These are phyloP conservation scores for Cotesia glomerata DNA, from an alignment of 1,140 invertebrate species.

Conservation along the genomic window DNA sequence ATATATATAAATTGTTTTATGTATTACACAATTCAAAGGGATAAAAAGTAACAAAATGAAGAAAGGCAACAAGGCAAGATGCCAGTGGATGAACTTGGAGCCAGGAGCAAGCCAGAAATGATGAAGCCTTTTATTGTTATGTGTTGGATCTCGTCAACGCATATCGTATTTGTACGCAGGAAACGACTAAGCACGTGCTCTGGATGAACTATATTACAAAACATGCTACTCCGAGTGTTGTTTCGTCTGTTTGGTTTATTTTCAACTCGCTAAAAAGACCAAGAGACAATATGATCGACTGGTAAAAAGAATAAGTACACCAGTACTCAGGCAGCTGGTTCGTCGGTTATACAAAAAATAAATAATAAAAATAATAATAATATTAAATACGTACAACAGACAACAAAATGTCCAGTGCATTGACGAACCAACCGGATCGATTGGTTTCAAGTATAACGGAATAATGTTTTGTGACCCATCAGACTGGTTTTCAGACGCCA, in stretches of 20 bases:
- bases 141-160: not conserved
- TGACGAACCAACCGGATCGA: slow-evolving; percentile 25
- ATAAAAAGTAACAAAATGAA: not conserved
- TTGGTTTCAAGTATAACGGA: slow-evolving; percentile 24
- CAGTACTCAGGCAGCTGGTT: slow-evolving; percentile 11
- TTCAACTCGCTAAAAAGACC: slow-evolving; percentile 13
- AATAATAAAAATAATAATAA: too few species aligned
- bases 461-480: not conserved
- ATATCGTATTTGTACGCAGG: slow-evolving; percentile 16
- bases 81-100: too few species aligned
- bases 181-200: slow-evolving; percentile 27
- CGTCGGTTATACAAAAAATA: too few species aligned
- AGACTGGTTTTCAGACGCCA: slow-evolving; percentile 11
- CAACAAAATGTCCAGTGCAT: slow-evolving; percentile 1
- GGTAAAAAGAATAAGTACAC: not conserved
- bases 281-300: not conserved
- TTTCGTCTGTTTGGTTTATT: not conserved
- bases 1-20: too few species aligned
- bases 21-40: not conserved
- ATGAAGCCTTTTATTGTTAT: not conserved
- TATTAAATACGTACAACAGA: too few species aligned
- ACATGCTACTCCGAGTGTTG: not conserved
- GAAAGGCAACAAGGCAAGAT: too few species aligned
- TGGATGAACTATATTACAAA: slow-evolving; percentile 9
- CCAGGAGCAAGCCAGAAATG: too few species aligned